A percentile compares a stretch with the other conserved stretches of the same genome.
phyloP scores from a whole-genome alignment of 2,113 vertebrate species.

The Montifringilla adamsi region DNA sequence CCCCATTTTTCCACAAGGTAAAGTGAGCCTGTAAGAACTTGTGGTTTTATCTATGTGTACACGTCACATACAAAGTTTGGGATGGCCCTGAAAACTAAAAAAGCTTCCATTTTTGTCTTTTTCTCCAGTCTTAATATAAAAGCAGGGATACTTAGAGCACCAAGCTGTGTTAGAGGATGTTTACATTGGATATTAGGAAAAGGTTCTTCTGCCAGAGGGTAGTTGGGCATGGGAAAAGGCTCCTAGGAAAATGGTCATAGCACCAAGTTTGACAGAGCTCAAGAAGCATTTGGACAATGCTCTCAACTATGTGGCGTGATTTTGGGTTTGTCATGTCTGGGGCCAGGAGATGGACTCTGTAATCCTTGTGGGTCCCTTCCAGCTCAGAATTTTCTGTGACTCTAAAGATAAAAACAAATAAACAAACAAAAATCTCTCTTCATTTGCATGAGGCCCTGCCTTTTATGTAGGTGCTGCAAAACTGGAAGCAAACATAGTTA shows the following conservation, averaged over 20 bases:
- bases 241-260: not conserved
- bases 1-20: not conserved
- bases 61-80: not conserved
- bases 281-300: not conserved
- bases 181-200: not conserved
- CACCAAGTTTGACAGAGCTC: not conserved
- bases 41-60: not conserved
- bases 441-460: not conserved
- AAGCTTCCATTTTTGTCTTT: not conserved
- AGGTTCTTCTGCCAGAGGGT: not conserved
- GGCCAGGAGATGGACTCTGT: not conserved
- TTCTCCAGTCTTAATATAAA: not conserved
- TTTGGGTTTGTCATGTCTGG: not conserved
- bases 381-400: not conserved
- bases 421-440: not conserved
- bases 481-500: not conserved
- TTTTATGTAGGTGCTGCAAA: not conserved
- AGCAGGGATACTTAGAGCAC: not conserved
- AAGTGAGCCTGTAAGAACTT: not conserved
- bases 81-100: not conserved
- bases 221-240: no score
- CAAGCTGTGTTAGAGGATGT: not conserved
- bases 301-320: not conserved
- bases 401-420: not conserved
- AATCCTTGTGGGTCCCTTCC: not conserved